Conservation (phyloP, 2,797 vertebrate genomes). For the Cetoscarus ocellatus region DNA sequence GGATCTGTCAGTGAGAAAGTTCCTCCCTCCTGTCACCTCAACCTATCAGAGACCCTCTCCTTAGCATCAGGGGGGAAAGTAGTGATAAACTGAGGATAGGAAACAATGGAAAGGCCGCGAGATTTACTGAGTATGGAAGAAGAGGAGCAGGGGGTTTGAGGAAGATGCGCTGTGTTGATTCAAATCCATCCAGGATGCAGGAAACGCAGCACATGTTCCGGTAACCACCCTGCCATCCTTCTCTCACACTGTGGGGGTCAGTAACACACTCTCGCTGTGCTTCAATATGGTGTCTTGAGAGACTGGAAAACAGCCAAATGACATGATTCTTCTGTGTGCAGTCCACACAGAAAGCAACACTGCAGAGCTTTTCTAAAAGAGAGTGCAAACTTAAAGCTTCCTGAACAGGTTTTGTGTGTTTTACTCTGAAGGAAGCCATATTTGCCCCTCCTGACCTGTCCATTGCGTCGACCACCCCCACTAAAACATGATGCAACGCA, state of each 20-base stretch:
- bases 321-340: constrained; percentile 20
- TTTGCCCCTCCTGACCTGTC: constrained; percentile 30
- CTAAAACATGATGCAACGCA: constrained; percentile 12
- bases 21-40: constrained; percentile 62
- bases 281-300: constrained; percentile 73
- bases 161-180: constrained; percentile 50
- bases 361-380: constrained; percentile 24
- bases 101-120: constrained; percentile 14
- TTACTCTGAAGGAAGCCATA: constrained; percentile 16
- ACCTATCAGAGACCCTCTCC: constrained; percentile 66
- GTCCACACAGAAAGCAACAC: constrained; percentile 22
- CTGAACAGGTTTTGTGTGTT: constrained; percentile 6
- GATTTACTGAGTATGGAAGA: constrained; percentile 13
- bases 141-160: constrained; percentile 17
- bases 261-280: constrained; percentile 68
- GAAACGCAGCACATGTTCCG: constrained; percentile 44
- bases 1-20: constrained; percentile 60
- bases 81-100: constrained; percentile 7
- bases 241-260: constrained; percentile 51
- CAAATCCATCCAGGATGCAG: constrained; percentile 28
- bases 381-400: constrained; percentile 6
- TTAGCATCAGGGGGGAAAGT: constrained; percentile 42
- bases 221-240: constrained; percentile 53
- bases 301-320: constrained; percentile 45
- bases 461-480: constrained; percentile 31